phyloP scores from a whole-genome alignment of 2,113 vertebrate genomes.

The Triplophysa tibetana region DNA sequence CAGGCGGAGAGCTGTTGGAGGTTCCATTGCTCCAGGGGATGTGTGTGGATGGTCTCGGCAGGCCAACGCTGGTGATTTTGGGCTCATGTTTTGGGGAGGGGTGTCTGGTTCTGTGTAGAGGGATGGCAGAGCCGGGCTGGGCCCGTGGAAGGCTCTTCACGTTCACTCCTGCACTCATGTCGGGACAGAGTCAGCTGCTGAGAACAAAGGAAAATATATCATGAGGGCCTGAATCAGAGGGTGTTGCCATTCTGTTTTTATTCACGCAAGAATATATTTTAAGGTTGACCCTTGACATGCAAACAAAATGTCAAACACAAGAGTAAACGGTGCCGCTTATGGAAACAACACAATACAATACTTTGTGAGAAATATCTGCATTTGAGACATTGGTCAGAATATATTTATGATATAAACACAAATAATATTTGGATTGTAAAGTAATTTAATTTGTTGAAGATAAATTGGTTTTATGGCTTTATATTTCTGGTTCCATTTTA shows the following conservation, averaged over 20 bases:
- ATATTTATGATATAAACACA: no score
- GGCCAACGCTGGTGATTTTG: slow-evolving; percentile 50
- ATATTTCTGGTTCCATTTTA: no score
- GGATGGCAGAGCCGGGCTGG: slow-evolving; percentile 68
- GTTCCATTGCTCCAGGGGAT: slow-evolving; percentile 59
- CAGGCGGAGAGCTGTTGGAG: neutral
- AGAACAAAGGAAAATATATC: neutral
- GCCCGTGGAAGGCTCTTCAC: slow-evolving; percentile 63
- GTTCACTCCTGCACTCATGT: slow-evolving; percentile 73
- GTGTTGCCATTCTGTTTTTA: neutral
- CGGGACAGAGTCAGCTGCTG: slow-evolving; percentile 51
- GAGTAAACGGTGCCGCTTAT: neutral
- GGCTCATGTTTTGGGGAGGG: slow-evolving; percentile 67
- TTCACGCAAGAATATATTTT: neutral
- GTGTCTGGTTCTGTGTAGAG: slow-evolving; percentile 64
- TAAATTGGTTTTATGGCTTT: no score
- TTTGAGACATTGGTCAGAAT: no score
- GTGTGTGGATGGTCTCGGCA: slow-evolving; percentile 54
- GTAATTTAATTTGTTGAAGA: no score
- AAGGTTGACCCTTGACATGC: neutral
- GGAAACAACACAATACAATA: neutral
- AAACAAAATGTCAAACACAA: neutral
- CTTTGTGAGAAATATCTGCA: neutral
- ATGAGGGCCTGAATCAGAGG: neutral
- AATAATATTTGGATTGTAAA: no score